Conservation (phyloP, 2,888 invertebrate genomes). For the Camponotus fellah region DNA sequence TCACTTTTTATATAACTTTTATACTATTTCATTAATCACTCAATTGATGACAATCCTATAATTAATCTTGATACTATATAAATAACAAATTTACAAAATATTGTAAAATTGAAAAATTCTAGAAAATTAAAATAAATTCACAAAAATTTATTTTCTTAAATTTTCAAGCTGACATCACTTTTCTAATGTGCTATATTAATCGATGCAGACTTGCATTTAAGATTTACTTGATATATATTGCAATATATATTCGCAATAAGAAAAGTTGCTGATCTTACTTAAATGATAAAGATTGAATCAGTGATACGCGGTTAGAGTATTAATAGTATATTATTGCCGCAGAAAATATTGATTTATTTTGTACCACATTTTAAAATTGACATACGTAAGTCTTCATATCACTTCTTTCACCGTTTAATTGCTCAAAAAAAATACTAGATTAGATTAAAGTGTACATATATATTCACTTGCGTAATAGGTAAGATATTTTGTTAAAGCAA, state of each 20-base stretch:
- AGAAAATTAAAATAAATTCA: background rate
- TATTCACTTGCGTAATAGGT: background rate
- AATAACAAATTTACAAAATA: background rate
- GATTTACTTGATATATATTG: background rate
- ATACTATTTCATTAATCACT: background rate
- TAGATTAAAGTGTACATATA: constrained; percentile 22
- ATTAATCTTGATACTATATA: no score
- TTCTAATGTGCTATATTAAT: background rate
- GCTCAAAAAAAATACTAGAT: background rate
- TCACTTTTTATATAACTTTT: constrained; percentile 10
- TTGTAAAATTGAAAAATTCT: background rate
- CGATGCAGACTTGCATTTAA: background rate
- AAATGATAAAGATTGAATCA: constrained; percentile 36
- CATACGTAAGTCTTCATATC: background rate
- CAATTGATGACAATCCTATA: background rate
- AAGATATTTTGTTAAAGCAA: background rate
- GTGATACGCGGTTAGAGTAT: background rate
- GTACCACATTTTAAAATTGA: constrained; percentile 1
- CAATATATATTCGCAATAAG: background rate
- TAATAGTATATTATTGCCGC: background rate
- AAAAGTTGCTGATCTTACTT: constrained; percentile 16
- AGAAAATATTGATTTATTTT: constrained; percentile 25
- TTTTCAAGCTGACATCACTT: background rate
- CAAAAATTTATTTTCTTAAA: background rate
- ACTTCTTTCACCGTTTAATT: constrained; percentile 9